Percentiles rank a stretch among this genome's conserved stretches.
phyloP scores from a whole-genome alignment of 2,113 vertebrate genomes.

The Ornithorhynchus anatinus region DNA sequence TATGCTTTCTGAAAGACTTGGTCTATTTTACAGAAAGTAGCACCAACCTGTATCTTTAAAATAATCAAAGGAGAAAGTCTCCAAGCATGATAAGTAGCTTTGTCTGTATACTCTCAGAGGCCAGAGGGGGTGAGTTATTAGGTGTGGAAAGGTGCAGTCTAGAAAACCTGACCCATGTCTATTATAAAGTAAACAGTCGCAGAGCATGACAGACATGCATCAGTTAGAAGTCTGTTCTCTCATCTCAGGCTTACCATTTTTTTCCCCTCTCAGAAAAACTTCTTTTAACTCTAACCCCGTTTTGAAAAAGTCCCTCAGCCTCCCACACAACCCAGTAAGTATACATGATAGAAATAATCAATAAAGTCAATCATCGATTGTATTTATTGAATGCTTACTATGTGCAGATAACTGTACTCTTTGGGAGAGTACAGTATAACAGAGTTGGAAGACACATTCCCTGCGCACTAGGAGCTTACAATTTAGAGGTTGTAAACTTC shows the following conservation, averaged over 20 bases:
- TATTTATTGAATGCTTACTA: too few species aligned
- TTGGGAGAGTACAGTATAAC: too few species aligned
- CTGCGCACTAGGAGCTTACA: too few species aligned
- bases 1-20: constrained; percentile 59
- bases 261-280: background rate
- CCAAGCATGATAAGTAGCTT: constrained; percentile 66
- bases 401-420: too few species aligned
- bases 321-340: too few species aligned
- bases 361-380: too few species aligned
- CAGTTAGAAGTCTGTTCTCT: background rate
- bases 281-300: background rate
- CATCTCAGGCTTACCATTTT: background rate
- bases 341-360: too few species aligned
- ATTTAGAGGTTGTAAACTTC: too few species aligned
- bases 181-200: constrained; percentile 56
- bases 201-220: background rate
- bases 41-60: constrained; percentile 66
- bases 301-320: too few species aligned
- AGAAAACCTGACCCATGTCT: constrained; percentile 51
- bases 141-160: constrained; percentile 72
- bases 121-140: constrained; percentile 70
- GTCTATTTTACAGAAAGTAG: constrained; percentile 52
- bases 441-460: too few species aligned
- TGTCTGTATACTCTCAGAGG: constrained; percentile 37
- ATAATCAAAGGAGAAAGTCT: constrained; percentile 50